Evolutionary conservation across 2,888 invertebrate genomes (phyloP), one percentile per base, ranked within the genome.

Genomic region (Ctena decussata): DNA sequence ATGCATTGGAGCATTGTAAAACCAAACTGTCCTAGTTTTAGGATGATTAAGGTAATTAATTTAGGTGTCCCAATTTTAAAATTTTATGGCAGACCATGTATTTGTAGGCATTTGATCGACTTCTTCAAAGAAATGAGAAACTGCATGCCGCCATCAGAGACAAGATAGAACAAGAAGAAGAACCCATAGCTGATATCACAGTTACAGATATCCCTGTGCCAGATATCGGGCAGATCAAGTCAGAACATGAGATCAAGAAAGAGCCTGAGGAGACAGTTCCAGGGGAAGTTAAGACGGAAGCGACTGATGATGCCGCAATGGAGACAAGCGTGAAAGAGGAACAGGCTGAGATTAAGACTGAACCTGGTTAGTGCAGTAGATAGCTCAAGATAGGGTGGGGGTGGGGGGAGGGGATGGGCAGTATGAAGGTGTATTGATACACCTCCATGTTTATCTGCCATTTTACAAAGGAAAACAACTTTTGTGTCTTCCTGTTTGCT

Each of bases 91-190:
- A 11, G 6, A 41, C 41, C 6, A 11, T 6, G n/a, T 32, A 35
- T 3, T 65, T 35, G 1, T 35, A 65, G 96, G 99, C 99, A 0
- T 99, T 99, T 96, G 99, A 99, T 96, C 97, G 99, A 77, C 96
- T 99, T 78, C 98, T 98, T 96, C 99, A 99, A 96, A 97, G 99
- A 92, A 99, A 99, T 96, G 98, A 99, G 94, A 99, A 99, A 96
- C 98, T 99, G 90, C 98, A 98, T 90, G 96, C 97, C 89, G 98
- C 98, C 0, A 97, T 99, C 5, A 92, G 93, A 75, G 94, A 92
- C 32, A 92, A 92, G 77, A 90, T 93, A 8, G 90, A 91, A 24
- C n/a, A 84, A 78, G 84, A 87, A 35, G 87, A 82, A 46, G 87
- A 87, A n/a, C 80, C 78, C 46, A 81, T 75, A 21, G 70, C 79